Evolutionary conservation across 2,888 invertebrate genomes (phyloP).

Genomic region (Ochropleura leucogaster): DNA sequence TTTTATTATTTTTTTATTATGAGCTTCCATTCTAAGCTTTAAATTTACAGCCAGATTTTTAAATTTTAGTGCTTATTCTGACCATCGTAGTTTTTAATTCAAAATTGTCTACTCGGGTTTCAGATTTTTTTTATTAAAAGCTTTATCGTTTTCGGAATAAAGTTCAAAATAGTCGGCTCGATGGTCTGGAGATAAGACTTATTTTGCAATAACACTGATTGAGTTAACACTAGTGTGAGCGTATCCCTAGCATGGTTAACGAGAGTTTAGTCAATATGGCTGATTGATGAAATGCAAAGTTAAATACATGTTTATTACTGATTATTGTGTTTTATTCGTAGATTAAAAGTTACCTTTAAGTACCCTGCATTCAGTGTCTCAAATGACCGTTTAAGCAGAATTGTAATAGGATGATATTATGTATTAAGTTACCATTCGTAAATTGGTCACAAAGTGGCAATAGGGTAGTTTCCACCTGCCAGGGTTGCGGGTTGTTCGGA

Average conservation of each 20-base stretch:
- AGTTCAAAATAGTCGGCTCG: neutral
- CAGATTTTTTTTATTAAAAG: neutral
- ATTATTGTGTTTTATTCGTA: constrained; percentile 70
- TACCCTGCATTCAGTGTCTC: neutral
- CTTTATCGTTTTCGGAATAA: neutral
- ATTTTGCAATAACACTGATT: neutral
- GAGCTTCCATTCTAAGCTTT: too few relatives aligned
- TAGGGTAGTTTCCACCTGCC: too few relatives aligned
- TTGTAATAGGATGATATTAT: too few relatives aligned
- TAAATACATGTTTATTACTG: constrained; percentile 80
- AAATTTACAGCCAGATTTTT: neutral
- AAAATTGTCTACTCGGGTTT: neutral
- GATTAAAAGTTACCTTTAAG: neutral
- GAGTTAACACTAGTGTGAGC: constrained; percentile 16
- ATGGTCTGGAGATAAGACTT: neutral
- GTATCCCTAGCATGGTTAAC: constrained; percentile 4
- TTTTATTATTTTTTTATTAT: too few relatives aligned
- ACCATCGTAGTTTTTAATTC: neutral
- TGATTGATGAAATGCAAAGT: constrained; percentile 64
- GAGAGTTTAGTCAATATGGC: constrained; percentile 37
- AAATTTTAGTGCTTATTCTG: neutral
- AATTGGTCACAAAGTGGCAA: too few relatives aligned
- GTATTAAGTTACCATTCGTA: too few relatives aligned
- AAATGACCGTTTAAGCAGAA: too few relatives aligned
- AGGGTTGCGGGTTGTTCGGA: too few relatives aligned